These are phyloP conservation scores for Idaea aversata DNA, from an alignment of 2,888 invertebrate species.

Conservation along the genomic window DNA sequence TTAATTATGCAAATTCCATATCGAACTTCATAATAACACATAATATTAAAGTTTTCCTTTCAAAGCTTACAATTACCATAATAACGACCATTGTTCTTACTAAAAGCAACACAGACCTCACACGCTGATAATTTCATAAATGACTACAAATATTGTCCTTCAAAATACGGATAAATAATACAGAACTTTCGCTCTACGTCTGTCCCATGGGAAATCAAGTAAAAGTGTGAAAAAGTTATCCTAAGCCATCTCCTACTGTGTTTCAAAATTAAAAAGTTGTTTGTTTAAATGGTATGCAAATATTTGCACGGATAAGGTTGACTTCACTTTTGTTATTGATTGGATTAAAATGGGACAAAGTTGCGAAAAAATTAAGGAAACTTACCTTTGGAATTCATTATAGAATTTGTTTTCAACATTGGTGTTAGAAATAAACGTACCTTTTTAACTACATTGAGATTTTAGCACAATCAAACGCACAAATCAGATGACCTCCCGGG, in stretches of 20 bases:
- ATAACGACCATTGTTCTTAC: neutral
- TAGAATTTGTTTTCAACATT: neutral
- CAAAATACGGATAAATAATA: conserved; percentile 9
- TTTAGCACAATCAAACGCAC: too few species aligned
- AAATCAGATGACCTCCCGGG: too few species aligned
- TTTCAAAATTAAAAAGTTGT: conserved; percentile 37
- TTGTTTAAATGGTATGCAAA: conserved; percentile 18
- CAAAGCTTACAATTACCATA: neutral
- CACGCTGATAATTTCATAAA: conserved; percentile 6
- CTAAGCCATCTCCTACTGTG: conserved; percentile 55
- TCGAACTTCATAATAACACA: neutral
- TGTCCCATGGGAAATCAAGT: conserved; percentile 53
- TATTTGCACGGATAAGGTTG: conserved; percentile 2
- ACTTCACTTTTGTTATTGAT: conserved; percentile 3
- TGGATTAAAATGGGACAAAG: conserved; percentile 13
- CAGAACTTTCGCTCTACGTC: conserved; percentile 33
- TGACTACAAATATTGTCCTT: conserved; percentile 4
- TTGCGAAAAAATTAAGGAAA: conserved; percentile 4
- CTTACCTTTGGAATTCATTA: neutral
- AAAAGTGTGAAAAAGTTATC: conserved; percentile 32
- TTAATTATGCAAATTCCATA: too few species aligned
- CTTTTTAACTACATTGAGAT: too few species aligned
- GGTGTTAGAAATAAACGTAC: neutral
- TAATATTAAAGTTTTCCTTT: neutral
- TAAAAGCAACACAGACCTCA: neutral